Conservation (phyloP, 1,140 invertebrate species). For the Cryptotermes secundus region DNA sequence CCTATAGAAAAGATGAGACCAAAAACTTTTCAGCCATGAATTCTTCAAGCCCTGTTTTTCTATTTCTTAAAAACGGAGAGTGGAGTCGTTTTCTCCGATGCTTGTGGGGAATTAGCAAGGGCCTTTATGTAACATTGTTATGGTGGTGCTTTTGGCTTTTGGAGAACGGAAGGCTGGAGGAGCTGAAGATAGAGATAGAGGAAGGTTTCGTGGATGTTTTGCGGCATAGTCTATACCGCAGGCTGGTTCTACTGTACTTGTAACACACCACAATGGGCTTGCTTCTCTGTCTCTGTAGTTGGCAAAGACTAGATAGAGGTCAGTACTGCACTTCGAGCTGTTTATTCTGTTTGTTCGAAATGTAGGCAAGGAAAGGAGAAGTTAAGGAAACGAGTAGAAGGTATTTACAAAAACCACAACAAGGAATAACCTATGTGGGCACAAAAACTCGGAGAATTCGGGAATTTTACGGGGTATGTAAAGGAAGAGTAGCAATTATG, state of each 20-base stretch:
- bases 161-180: neutral
- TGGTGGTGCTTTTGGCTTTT: neutral
- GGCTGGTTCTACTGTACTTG: neutral
- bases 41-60: neutral
- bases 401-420: constrained; percentile 13
- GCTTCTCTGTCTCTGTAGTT: too few relatives aligned
- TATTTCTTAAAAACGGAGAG: neutral
- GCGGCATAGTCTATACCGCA: neutral
- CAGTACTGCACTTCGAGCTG: neutral
- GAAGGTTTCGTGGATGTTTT: neutral
- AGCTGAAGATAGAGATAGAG: neutral
- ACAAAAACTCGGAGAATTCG: neutral
- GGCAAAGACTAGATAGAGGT: neutral
- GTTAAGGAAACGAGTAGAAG: neutral
- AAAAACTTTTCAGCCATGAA: neutral
- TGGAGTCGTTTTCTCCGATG: neutral
- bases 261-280: neutral
- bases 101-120: constrained; percentile 4
- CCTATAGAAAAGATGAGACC: neutral
- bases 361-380: neutral
- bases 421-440: neutral
- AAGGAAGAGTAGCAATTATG: too few relatives aligned
- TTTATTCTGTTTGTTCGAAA: neutral
- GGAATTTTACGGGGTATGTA: neutral
- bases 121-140: neutral